Conservation (phyloP, 2,797 vertebrate species). For the Phoeniculus purpureus region DNA sequence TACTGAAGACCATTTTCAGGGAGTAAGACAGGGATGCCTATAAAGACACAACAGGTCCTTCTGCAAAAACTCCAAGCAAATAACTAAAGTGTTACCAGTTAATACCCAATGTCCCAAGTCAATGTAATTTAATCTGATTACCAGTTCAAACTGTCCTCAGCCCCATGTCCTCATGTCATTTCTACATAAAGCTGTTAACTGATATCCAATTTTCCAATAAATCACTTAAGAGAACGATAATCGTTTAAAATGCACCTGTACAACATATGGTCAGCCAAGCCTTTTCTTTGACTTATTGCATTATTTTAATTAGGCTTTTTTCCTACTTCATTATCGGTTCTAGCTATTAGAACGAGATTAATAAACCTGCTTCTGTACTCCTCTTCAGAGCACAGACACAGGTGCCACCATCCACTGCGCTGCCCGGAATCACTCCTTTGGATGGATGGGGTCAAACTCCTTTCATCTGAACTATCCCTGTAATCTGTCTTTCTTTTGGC, state of each 20-base stretch:
- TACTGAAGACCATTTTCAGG: neutral
- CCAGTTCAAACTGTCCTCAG: neutral
- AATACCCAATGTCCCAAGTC: neutral
- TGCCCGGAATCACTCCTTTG: neutral
- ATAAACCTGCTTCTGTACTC: constrained; percentile 1
- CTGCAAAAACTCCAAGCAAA: neutral
- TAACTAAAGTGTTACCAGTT: neutral
- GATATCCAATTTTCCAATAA: constrained; percentile 67
- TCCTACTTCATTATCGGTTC: constrained; percentile 1
- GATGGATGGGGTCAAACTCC: neutral
- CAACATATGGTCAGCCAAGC: constrained; percentile 58
- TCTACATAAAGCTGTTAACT: constrained; percentile 47
- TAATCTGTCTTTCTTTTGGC: constrained; percentile 1
- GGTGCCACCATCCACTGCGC: neutral
- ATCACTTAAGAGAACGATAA: constrained; percentile 52
- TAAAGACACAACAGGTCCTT: neutral
- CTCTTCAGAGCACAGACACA: neutral
- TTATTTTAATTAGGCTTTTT: constrained; percentile 61
- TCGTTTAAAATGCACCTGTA: constrained; percentile 59
- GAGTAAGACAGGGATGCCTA: neutral
- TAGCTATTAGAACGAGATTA: constrained; percentile 29
- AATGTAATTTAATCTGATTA: constrained; percentile 49
- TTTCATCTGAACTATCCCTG: constrained; percentile 2
- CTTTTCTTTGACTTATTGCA: constrained; percentile 32
- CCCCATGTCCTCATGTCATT: neutral